Percentiles rank a stretch among this genome's conserved stretches.
Evolutionary conservation across 37 sponge, comb jelly and placozoan genomes (phyloP).

Genomic region (Chondrosia reniformis): DNA sequence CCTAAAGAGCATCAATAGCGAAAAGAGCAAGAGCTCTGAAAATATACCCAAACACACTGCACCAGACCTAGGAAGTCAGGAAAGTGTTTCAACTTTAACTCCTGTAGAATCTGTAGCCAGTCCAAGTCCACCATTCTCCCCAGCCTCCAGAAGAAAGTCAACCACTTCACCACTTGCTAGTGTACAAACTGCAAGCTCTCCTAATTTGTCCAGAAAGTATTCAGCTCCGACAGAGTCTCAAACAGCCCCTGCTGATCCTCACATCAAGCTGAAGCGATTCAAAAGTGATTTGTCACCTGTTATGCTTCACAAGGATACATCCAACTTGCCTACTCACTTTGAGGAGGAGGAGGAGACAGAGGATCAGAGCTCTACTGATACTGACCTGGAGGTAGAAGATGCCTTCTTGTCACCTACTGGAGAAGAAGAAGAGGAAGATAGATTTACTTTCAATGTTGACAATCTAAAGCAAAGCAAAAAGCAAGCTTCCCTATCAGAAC

Average conservation of each 20-base stretch:
- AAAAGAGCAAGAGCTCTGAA: not conserved
- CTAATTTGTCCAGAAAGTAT: not conserved
- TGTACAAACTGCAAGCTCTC: not conserved
- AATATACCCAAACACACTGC: not conserved
- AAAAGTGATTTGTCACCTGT: not conserved
- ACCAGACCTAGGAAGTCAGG: not conserved
- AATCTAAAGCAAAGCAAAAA: not conserved
- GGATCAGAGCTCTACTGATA: too few species aligned
- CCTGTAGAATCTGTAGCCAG: not conserved
- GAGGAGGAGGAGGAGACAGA: not conserved
- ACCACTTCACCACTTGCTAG: not conserved
- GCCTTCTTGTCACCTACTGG: not conserved
- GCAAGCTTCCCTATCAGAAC: not conserved
- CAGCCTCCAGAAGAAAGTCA: not conserved
- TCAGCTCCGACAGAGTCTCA: not conserved
- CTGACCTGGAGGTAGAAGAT: not conserved
- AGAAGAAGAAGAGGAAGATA: not conserved
- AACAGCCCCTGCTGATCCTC: not conserved
- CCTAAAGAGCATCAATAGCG: not conserved
- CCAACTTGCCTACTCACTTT: not conserved
- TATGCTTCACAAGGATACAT: not conserved
- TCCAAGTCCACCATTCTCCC: constrained; percentile 1
- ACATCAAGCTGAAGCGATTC: not conserved
- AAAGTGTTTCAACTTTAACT: not conserved
- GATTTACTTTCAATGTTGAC: not conserved